Percentiles rank a stretch among this genome's conserved stretches.
These are phyloP conservation scores for Gobius niger DNA, from an alignment of 2,113 vertebrate species.

Conservation along the genomic window DNA sequence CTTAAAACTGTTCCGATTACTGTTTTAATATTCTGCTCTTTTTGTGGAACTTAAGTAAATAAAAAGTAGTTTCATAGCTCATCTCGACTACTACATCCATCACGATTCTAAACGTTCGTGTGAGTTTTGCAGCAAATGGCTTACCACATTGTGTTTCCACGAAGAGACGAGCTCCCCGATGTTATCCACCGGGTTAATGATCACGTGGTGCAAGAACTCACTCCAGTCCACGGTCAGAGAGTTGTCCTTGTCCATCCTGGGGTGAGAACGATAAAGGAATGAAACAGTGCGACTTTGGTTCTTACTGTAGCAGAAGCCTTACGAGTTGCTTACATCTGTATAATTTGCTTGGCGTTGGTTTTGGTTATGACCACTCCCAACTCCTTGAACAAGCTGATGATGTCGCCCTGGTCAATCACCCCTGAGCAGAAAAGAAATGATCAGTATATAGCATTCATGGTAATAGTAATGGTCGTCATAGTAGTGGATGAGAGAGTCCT, in stretches of 20 bases:
- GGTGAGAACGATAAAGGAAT: not conserved
- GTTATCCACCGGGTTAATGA: constrained; percentile 74
- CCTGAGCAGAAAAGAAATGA: constrained; percentile 72
- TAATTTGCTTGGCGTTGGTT: constrained; percentile 75
- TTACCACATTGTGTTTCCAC: constrained; percentile 76
- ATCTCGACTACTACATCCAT: too few species aligned
- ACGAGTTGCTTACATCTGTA: constrained; percentile 75
- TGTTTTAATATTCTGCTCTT: too few species aligned
- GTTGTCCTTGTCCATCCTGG: constrained; percentile 77
- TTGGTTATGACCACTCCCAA: constrained; percentile 77
- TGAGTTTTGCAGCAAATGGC: not conserved
- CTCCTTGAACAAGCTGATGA: constrained; percentile 77
- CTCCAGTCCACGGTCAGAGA: constrained; percentile 78
- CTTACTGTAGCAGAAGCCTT: too few species aligned
- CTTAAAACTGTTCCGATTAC: too few species aligned
- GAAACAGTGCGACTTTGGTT: too few species aligned
- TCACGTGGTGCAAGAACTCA: constrained; percentile 74
- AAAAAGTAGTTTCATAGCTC: not conserved
- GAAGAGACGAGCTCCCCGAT: constrained; percentile 75
- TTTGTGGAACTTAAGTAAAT: too few species aligned
- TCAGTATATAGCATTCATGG: not conserved
- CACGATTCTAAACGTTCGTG: not conserved
- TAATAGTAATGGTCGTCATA: not conserved
- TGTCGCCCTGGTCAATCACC: constrained; percentile 75
- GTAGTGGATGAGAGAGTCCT: not conserved